phyloP scores from a whole-genome alignment of 2,113 vertebrate genomes.

The Apodemus speciosus region DNA sequence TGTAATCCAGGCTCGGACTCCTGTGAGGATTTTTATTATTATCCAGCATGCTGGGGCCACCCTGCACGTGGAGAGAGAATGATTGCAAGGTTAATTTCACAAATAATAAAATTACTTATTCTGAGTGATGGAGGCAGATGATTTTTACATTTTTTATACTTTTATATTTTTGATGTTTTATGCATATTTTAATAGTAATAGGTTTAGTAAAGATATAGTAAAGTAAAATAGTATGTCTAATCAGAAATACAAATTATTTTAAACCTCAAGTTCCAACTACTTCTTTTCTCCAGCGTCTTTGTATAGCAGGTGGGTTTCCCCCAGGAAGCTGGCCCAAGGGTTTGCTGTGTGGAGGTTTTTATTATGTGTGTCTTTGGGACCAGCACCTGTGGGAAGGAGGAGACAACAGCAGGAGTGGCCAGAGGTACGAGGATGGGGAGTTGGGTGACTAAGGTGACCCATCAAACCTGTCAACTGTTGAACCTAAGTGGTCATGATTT shows the following conservation, averaged over 20 bases:
- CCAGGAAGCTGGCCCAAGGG: conserved; percentile 5
- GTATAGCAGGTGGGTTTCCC: background rate
- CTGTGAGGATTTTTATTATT: too few relatives aligned
- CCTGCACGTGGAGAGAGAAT: too few relatives aligned
- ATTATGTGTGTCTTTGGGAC: conserved; percentile 15
- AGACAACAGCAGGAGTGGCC: background rate
- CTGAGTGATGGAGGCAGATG: background rate
- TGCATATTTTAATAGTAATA: conserved; percentile 18
- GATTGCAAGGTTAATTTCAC: too few relatives aligned
- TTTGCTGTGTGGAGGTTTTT: conserved; percentile 33
- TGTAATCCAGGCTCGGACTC: too few relatives aligned
- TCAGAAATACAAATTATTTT: conserved; percentile 6
- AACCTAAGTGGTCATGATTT: background rate
- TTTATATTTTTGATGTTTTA: conserved; percentile 28
- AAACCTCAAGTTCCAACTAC: conserved; percentile 1
- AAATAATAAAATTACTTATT: conserved; percentile 20
- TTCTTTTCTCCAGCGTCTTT: conserved; percentile 26
- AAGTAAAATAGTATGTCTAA: background rate
- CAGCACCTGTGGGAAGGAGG: conserved; percentile 20
- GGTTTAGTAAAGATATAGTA: conserved; percentile 43
- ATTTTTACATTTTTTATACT: conserved; percentile 36
- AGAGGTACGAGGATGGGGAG: conserved; percentile 26
- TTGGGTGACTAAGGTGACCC: background rate
- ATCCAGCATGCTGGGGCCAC: too few relatives aligned
- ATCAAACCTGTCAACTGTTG: background rate